Evolutionary conservation across 2,113 vertebrate genomes (phyloP).

Genomic region (Gorilla gorilla): DNA sequence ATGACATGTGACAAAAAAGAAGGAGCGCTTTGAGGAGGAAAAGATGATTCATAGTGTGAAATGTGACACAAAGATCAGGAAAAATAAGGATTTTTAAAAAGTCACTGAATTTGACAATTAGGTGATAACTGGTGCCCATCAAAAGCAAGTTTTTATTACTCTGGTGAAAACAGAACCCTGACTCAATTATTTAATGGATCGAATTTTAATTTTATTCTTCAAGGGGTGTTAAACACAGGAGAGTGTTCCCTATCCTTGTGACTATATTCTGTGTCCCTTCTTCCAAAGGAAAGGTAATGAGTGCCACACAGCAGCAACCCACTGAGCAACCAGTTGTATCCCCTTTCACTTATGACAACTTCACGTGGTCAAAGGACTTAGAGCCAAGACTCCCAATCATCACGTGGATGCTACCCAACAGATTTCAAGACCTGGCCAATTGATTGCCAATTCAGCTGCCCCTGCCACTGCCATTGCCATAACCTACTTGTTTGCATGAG

Average conservation of each 20-base stretch:
- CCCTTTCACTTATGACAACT: neutral
- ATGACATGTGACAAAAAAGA: neutral
- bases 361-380: neutral
- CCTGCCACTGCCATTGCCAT: neutral
- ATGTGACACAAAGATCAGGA: neutral
- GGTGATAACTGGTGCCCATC: neutral
- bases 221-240: neutral
- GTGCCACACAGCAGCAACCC: neutral
- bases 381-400: neutral
- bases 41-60: neutral
- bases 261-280: neutral
- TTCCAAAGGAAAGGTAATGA: neutral
- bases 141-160: neutral
- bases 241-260: neutral
- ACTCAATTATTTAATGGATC: neutral
- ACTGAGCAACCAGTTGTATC: neutral
- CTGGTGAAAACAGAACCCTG: neutral
- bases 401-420: neutral
- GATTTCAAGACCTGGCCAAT: neutral
- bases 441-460: neutral
- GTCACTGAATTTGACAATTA: neutral
- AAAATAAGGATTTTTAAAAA: neutral
- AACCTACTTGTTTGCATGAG: neutral
- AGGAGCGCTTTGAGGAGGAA: neutral
- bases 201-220: neutral